Percentiles rank a stretch among this genome's conserved stretches.
Evolutionary conservation across 1,140 invertebrate species (phyloP).

Genomic region (Bilobella aurantiaca): DNA sequence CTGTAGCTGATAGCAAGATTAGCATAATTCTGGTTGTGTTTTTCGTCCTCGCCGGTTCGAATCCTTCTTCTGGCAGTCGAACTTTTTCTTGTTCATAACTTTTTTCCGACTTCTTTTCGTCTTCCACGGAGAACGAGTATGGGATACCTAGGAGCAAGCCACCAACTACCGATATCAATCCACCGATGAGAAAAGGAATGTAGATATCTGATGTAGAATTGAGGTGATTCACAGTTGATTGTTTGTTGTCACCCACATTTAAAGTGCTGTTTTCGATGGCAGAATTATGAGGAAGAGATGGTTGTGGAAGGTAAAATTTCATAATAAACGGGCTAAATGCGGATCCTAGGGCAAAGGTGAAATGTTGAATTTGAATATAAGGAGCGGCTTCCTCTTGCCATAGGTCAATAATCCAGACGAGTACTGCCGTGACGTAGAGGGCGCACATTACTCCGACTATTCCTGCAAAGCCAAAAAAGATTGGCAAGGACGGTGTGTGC

Average conservation of each 20-base stretch:
- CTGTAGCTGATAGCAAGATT: neutral
- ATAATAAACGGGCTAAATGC: constrained; percentile 6
- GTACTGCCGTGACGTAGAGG: constrained; percentile 10
- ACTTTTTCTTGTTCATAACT: neutral
- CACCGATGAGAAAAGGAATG: neutral
- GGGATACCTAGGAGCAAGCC: neutral
- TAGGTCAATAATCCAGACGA: constrained; percentile 25
- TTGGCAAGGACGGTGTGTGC: neutral
- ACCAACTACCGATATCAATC: neutral
- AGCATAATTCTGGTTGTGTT: too few relatives aligned
- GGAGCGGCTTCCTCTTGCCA: constrained; percentile 12
- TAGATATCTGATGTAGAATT: neutral
- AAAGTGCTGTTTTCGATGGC: too few relatives aligned
- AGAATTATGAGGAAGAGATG: too few relatives aligned
- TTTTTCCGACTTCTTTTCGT: neutral
- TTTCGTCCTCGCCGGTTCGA: too few relatives aligned
- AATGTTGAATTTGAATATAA: constrained; percentile 19
- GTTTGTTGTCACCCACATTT: neutral
- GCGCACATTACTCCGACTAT: constrained; percentile 8
- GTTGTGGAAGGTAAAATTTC: constrained; percentile 8
- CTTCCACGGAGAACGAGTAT: neutral
- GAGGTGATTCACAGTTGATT: neutral
- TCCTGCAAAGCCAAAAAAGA: neutral
- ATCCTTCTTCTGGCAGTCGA: neutral
- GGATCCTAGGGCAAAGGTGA: constrained; percentile 13